These are phyloP conservation scores for Minunthozetes semirufus DNA, from an alignment of 2,888 invertebrate genomes.

Conservation along the genomic window DNA sequence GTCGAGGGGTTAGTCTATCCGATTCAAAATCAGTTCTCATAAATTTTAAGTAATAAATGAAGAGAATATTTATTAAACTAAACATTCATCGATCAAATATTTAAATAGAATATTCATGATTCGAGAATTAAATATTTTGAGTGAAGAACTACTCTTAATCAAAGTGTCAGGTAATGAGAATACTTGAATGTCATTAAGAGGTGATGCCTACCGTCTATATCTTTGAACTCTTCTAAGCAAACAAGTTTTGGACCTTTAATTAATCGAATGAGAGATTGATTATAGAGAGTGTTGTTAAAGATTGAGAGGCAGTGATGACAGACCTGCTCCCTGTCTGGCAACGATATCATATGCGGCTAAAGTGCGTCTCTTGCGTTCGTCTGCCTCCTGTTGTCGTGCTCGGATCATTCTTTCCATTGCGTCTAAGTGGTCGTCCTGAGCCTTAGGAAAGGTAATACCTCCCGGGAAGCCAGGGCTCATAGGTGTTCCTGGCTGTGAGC, in stretches of 20 bases:
- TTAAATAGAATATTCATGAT: too few species aligned
- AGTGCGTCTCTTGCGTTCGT: conserved; percentile 43
- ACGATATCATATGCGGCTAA: conserved; percentile 44
- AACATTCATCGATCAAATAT: too few species aligned
- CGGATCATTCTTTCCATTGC: conserved; percentile 43
- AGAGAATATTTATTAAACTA: too few species aligned
- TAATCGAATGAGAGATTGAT: neutral
- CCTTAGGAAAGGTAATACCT: conserved; percentile 21
- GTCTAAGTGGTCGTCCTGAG: conserved; percentile 23
- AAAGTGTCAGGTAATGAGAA: too few species aligned
- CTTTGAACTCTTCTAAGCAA: conserved; percentile 40
- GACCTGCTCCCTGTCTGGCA: conserved; percentile 41
- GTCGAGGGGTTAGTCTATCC: too few species aligned
- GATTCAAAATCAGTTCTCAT: too few species aligned
- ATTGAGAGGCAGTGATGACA: neutral
- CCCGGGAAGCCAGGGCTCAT: conserved; percentile 28
- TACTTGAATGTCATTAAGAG: neutral
- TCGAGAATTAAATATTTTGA: too few species aligned
- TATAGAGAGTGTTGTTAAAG: neutral
- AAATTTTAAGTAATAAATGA: too few species aligned
- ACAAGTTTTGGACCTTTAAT: conserved; percentile 40
- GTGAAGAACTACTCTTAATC: too few species aligned
- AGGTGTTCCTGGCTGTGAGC: conserved; percentile 35
- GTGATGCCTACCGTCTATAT: conserved; percentile 37
- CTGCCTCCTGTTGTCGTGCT: conserved; percentile 42